phyloP scores from a whole-genome alignment of 2,797 vertebrate genomes.

The Xenops minutus region DNA sequence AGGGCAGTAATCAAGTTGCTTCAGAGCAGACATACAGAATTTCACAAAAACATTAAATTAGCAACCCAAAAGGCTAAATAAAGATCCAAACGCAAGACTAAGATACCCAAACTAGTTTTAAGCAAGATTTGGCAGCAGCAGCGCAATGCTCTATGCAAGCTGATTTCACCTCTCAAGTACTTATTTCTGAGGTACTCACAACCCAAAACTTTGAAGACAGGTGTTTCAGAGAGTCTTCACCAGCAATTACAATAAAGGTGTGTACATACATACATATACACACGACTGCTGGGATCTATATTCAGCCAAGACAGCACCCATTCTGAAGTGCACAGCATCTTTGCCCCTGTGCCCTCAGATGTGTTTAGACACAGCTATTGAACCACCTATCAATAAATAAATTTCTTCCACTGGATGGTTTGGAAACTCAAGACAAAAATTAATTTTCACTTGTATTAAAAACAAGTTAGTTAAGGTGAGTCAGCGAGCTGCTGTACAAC shows the following conservation, averaged over 20 bases:
- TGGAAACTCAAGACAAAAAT: rapidly evolving
- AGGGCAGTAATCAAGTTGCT: not conserved
- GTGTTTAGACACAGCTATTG: not conserved
- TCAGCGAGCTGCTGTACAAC: not conserved
- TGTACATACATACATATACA: rapidly evolving
- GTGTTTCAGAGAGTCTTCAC: not conserved
- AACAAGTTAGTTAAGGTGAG: not conserved
- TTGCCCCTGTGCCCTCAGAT: not conserved
- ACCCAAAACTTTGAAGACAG: not conserved
- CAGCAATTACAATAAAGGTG: not conserved
- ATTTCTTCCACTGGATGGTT: not conserved
- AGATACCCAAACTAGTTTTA: not conserved
- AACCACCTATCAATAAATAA: not conserved
- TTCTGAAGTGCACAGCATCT: not conserved
- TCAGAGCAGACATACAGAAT: not conserved
- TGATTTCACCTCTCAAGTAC: not conserved
- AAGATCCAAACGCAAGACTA: not conserved
- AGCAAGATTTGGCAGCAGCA: not conserved
- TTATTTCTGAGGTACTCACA: not conserved
- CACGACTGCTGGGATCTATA: not conserved
- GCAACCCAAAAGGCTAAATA: not conserved
- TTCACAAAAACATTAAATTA: not conserved
- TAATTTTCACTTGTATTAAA: not conserved
- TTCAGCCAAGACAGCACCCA: not conserved
- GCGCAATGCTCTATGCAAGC: not conserved